Evolutionary conservation across 2,888 invertebrate species (phyloP).

Genomic region (Eudemis profundana): DNA sequence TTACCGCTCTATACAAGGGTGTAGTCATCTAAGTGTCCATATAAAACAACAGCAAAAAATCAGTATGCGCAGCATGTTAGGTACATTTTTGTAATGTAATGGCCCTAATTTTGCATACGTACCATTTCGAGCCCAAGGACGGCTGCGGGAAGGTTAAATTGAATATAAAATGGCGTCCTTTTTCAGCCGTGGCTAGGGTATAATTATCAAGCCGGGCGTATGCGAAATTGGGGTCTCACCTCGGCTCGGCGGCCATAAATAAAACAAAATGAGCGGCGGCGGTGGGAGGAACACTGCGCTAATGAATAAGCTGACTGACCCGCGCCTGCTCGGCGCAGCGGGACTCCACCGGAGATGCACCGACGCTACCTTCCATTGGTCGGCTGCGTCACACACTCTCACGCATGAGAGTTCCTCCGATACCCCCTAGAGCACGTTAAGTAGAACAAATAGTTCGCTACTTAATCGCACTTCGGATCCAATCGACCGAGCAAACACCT

Average conservation of each 20-base stretch:
- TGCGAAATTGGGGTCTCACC: conserved; percentile 85
- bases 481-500: conserved; percentile 60
- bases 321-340: conserved; percentile 40
- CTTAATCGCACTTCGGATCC: conserved; percentile 46
- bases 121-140: conserved; percentile 39
- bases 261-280: conserved; percentile 79
- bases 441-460: conserved; percentile 33
- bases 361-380: conserved; percentile 47
- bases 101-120: conserved; percentile 41
- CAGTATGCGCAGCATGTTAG: conserved; percentile 20
- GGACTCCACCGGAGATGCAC: conserved; percentile 46
- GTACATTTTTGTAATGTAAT: conserved; percentile 31
- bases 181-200: conserved; percentile 77
- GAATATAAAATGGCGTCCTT: conserved; percentile 78
- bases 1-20: conserved; percentile 36
- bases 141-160: conserved; percentile 57
- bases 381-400: conserved; percentile 23
- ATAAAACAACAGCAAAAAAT: conserved; percentile 56
- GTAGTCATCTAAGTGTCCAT: conserved; percentile 17
- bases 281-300: conserved; percentile 79
- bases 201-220: conserved; percentile 82
- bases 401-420: background rate
- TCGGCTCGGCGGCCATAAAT: conserved; percentile 79
- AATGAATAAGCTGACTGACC: conserved; percentile 76
- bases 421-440: conserved; percentile 22